phyloP scores from a whole-genome alignment of 2,113 vertebrate genomes.

The Callithrix jacchus region DNA sequence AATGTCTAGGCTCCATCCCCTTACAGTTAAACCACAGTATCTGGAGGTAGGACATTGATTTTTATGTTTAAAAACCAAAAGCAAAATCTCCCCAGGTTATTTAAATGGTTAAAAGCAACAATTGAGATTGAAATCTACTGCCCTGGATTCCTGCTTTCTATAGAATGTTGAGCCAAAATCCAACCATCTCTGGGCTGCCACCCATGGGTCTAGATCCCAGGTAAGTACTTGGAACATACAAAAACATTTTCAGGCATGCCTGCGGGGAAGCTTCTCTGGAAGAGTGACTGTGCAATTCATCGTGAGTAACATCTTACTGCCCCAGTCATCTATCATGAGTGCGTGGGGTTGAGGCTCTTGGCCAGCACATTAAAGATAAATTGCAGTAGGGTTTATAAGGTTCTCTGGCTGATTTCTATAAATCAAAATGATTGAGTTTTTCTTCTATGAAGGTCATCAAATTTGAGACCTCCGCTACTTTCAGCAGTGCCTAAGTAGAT shows the following conservation, averaged over 20 bases:
- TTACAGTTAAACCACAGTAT: background rate
- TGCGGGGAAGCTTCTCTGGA: background rate
- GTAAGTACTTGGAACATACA: background rate
- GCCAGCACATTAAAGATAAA: background rate
- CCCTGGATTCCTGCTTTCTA: background rate
- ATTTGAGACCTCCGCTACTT: background rate
- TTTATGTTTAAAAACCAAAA: background rate
- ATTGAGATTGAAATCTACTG: background rate
- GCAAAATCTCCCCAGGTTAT: background rate
- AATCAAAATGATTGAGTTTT: background rate
- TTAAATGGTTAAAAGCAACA: background rate
- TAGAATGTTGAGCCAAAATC: background rate
- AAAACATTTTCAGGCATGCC: background rate
- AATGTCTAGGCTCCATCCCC: background rate
- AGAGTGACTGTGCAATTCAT: background rate
- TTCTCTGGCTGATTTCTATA: too few relatives aligned
- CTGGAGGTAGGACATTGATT: background rate
- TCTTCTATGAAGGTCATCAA: background rate
- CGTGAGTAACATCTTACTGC: background rate
- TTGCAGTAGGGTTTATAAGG: too few relatives aligned
- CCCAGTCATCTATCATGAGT: background rate
- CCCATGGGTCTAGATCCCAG: background rate
- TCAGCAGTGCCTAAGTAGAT: background rate
- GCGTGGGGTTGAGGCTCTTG: background rate
- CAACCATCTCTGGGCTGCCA: too few relatives aligned